A percentile compares a stretch with the other conserved stretches of the same genome.
phyloP scores from a whole-genome alignment of 2,797 vertebrate species.

The Rhynchonycteris naso region DNA sequence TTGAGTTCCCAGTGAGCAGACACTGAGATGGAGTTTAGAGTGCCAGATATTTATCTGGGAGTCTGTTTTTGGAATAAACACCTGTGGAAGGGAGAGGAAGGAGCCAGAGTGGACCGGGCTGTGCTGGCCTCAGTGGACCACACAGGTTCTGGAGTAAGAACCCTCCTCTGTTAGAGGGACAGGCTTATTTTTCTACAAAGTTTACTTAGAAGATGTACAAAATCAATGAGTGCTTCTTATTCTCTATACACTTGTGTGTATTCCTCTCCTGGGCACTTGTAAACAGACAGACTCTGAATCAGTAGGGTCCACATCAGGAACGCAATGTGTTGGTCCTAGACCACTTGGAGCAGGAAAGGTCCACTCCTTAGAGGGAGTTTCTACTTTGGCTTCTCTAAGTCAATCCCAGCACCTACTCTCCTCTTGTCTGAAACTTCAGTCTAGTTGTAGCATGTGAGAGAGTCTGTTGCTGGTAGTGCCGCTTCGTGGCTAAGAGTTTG shows the following conservation, averaged over 20 bases:
- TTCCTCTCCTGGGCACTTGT: neutral
- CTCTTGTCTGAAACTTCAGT: neutral
- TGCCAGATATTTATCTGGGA: neutral
- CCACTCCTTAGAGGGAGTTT: neutral
- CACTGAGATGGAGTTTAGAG: neutral
- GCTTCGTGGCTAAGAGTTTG: neutral
- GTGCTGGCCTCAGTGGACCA: neutral
- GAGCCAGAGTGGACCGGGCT: neutral
- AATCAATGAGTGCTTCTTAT: neutral
- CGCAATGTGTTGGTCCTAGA: neutral
- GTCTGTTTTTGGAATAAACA: neutral
- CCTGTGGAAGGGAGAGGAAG: neutral
- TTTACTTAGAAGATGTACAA: conserved; percentile 16
- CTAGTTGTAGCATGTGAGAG: neutral
- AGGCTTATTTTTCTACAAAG: neutral
- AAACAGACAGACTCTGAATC: neutral
- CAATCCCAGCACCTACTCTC: neutral
- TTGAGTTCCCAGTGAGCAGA: neutral
- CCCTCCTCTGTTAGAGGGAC: neutral
- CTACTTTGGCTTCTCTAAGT: neutral
- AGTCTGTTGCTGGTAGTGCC: neutral
- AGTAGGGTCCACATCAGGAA: neutral
- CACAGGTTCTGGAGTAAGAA: neutral
- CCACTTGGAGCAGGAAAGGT: neutral
- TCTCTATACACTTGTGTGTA: neutral